These are phyloP conservation scores for Drosophila dunni DNA, from an alignment of 1,140 invertebrate genomes.

Conservation along the genomic window DNA sequence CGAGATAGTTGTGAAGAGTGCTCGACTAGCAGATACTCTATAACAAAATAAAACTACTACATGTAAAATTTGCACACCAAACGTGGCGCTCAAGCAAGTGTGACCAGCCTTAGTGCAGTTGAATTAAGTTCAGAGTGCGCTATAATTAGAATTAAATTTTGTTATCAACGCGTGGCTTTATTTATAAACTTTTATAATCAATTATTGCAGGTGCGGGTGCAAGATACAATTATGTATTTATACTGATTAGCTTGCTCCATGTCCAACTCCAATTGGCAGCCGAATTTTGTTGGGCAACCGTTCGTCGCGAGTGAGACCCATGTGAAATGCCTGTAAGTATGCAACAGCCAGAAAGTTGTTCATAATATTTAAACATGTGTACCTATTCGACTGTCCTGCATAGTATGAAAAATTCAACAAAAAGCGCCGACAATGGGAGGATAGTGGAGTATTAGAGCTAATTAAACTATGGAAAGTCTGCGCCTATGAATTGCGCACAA, in stretches of 20 bases:
- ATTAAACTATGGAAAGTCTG: constrained; percentile 84
- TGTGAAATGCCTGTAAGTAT: constrained; percentile 84
- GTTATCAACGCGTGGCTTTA: too few species aligned
- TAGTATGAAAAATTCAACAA: constrained; percentile 85
- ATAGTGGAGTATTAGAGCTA: constrained; percentile 82
- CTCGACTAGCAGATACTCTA: not conserved
- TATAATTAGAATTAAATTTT: too few species aligned
- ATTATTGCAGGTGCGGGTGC: constrained; percentile 54
- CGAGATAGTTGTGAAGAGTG: not conserved
- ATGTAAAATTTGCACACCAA: too few species aligned
- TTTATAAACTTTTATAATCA: not conserved
- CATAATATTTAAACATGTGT: not conserved
- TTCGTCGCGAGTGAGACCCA: constrained; percentile 80
- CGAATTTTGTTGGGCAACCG: constrained; percentile 76
- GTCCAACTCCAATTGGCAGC: constrained; percentile 67
- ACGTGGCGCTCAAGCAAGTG: too few species aligned
- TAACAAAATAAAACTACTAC: not conserved
- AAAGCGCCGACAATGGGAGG: constrained; percentile 84
- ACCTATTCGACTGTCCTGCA: not conserved
- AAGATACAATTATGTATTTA: constrained; percentile 49
- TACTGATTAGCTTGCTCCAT: constrained; percentile 72
- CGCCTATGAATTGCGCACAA: constrained; percentile 84
- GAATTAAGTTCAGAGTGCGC: too few species aligned
- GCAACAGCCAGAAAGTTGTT: not conserved
- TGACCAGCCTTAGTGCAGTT: too few species aligned